Conservation (phyloP, 2,797 vertebrate genomes). For the Gallinago solitaria region DNA sequence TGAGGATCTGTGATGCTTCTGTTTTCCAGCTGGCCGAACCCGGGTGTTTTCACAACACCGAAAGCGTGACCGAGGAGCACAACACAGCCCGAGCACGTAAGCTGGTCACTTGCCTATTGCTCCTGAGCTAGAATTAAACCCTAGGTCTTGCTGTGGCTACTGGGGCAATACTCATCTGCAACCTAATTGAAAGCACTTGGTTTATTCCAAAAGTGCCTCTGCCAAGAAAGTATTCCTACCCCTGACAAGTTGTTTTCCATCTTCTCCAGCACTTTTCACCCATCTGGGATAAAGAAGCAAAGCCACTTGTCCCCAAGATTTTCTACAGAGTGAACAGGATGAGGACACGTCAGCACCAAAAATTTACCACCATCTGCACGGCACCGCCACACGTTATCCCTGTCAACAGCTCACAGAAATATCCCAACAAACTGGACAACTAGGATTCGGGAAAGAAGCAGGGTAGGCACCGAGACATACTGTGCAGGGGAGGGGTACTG, state of each 20-base stretch:
- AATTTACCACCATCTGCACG: neutral
- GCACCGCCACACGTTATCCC: neutral
- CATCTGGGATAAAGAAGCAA: neutral
- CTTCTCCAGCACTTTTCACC: neutral
- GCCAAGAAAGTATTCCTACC: neutral
- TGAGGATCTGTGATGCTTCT: neutral
- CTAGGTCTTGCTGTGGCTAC: neutral
- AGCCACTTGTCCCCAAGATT: neutral
- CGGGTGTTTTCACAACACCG: neutral
- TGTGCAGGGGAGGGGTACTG: neutral
- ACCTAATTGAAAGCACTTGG: neutral
- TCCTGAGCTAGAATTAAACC: neutral
- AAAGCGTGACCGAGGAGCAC: neutral
- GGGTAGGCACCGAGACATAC: neutral
- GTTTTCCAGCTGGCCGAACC: slow-evolving; percentile 25
- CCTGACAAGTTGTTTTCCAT: neutral
- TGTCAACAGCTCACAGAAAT: neutral
- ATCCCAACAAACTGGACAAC: neutral
- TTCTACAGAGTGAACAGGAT: neutral
- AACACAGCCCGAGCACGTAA: accelerated
- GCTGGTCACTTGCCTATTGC: neutral
- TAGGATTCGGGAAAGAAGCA: neutral
- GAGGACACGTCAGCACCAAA: neutral
- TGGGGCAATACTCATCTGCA: neutral
- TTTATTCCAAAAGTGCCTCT: neutral